Base-by-base conservation (phyloP, 2,797 vertebrate species). In the Cossypha heuglini region DNA sequence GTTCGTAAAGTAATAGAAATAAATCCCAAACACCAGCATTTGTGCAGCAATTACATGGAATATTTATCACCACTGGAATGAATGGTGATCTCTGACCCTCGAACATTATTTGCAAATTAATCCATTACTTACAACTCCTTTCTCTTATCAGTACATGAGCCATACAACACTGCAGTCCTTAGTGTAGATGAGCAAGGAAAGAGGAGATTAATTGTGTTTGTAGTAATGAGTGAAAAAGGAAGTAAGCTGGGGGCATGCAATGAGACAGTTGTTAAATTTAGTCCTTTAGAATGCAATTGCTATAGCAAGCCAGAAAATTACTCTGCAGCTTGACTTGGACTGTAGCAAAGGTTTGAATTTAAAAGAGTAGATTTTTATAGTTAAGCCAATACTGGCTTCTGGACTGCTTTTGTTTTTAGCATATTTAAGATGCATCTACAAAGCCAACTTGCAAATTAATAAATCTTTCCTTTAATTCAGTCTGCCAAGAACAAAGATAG, bases 371-470 rank as follows among this genome's bases (percentile, higher is more conserved):
- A 72, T 90, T 96, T 88, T 91, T 93, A 76, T 61, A 90, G 55
- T 90, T 88, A 84, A 95, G 85, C 54, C 66, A 90, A 9, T 73
- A 55, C 17, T 78, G 33, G 59, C 74, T 92, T 95, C 86, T 94
- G 64, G 69, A 74, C 38, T 51, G 62, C 62, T 92, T 83, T 83
- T 45, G 61, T 12, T 79, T 95, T 90, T 86, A 94, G 72, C 58
- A 49, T 73, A 78, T 87, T 94, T 84, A 78, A 88, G 86, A 90
- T 93, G 72, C 91, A 71, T 93, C 91, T 88, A 58, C 82, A 90
- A 88, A 93, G 91, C 93, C 95, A 94, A 69, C 66, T 88, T 93
- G 91, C 89, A 94, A 93, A 94, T 94, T 84, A 94, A 95, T 94
- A 94, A 94, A 95, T 88, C 94, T 95, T 96, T 72, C 43, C 86